Evolutionary conservation across 1,140 invertebrate species (phyloP).

Genomic region (Geopemphigus sp.): DNA sequence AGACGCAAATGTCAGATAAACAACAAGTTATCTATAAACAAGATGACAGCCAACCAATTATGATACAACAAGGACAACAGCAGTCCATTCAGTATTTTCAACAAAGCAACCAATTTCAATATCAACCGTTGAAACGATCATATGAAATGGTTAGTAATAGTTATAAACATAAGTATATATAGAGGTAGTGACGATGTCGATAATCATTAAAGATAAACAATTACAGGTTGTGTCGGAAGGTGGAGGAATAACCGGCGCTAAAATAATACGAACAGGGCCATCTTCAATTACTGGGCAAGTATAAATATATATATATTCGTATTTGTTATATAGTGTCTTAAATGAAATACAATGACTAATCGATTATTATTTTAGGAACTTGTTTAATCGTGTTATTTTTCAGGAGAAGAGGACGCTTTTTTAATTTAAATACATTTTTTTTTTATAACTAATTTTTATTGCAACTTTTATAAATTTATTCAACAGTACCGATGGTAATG

Average conservation of each 20-base stretch:
- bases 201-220: not conserved
- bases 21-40: constrained; percentile 44
- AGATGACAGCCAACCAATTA: constrained; percentile 37
- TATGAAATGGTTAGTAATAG: constrained; percentile 40
- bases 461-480: constrained; percentile 23
- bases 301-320: not conserved
- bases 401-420: constrained; percentile 13
- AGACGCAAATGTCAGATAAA: constrained; percentile 43
- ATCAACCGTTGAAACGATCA: constrained; percentile 36
- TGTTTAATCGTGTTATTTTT: constrained; percentile 26
- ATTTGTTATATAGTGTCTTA: not conserved
- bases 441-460: constrained; percentile 37
- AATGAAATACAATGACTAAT: not conserved
- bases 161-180: not conserved
- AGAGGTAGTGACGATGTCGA: not conserved
- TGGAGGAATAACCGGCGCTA: constrained; percentile 41
- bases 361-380: constrained; percentile 3
- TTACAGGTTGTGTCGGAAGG: constrained; percentile 42
- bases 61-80: constrained; percentile 44
- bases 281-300: constrained; percentile 43
- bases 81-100: constrained; percentile 46
- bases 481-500: constrained; percentile 35
- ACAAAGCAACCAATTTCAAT: constrained; percentile 47
- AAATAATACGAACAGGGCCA: constrained; percentile 42
- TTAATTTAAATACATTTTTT: constrained; percentile 7